Conservation (phyloP, 2,888 invertebrate genomes). For the Coenonympha arcania region DNA sequence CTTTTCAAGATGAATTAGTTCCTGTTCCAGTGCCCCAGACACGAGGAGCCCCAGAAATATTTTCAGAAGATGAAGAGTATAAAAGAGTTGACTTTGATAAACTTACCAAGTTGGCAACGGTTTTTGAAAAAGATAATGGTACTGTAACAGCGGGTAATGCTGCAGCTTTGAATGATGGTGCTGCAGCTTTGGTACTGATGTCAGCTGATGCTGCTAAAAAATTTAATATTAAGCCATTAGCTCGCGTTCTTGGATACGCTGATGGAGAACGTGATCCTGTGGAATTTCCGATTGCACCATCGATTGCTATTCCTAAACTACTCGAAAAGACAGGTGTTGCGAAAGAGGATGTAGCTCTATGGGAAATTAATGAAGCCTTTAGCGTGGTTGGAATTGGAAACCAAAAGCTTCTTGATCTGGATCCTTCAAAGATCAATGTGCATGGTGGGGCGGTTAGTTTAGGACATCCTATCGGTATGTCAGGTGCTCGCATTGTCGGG, state of each 20-base stretch:
- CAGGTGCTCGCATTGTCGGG: conserved; percentile 93
- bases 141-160: conserved; percentile 99
- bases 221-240: conserved; percentile 88
- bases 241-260: conserved; percentile 89
- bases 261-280: conserved; percentile 97
- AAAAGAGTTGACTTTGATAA: conserved; percentile 95
- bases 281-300: conserved; percentile 98
- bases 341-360: conserved; percentile 90
- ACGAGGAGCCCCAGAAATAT: conserved; percentile 82
- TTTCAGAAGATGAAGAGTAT: conserved; percentile 95
- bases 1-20: conserved; percentile 87
- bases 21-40: conserved; percentile 87
- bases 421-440: conserved; percentile 91
- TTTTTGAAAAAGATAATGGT: conserved; percentile 94
- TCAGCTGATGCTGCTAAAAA: conserved; percentile 82
- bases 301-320: conserved; percentile 90
- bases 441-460: conserved; percentile 99
- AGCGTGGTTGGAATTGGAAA: conserved; percentile 95
- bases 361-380: conserved; percentile 99
- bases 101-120: conserved; percentile 87
- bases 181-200: conserved; percentile 91
- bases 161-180: conserved; percentile 97
- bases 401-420: conserved; percentile 87
- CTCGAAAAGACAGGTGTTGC: conserved; percentile 86
- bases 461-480: conserved; percentile 99